These are phyloP conservation scores for Okamejei kenojei DNA, from an alignment of 2,797 vertebrate genomes.

Conservation along the genomic window DNA sequence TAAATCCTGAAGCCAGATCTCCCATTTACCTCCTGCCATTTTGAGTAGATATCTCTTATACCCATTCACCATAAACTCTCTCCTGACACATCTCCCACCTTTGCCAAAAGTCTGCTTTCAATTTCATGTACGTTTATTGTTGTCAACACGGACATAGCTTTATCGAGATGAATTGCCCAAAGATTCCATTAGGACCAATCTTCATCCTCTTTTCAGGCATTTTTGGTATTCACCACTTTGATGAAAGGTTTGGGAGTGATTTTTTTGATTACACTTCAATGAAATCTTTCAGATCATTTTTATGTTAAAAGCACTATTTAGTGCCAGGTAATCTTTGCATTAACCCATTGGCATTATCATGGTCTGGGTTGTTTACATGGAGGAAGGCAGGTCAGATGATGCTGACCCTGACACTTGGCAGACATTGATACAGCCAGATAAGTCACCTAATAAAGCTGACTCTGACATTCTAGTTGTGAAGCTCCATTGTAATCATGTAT, in stretches of 20 bases:
- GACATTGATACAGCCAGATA: not conserved
- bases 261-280: not conserved
- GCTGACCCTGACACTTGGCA: not conserved
- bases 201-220: not conserved
- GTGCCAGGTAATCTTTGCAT: not conserved
- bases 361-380: not conserved
- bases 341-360: not conserved
- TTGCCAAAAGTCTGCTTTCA: too few relatives aligned
- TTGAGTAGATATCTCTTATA: too few relatives aligned
- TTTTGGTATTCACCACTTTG: not conserved
- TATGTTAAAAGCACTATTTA: not conserved
- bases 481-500: too few relatives aligned
- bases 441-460: not conserved
- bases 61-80: too few relatives aligned
- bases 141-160: too few relatives aligned
- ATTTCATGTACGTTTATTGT: too few relatives aligned
- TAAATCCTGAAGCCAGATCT: too few relatives aligned
- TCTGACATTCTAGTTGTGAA: too few relatives aligned
- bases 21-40: too few relatives aligned
- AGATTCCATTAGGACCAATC: not conserved
- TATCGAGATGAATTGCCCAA: not conserved
- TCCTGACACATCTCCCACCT: too few relatives aligned
- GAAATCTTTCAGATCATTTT: not conserved
- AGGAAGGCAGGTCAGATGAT: not conserved
- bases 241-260: not conserved